A percentile compares a stretch with the other conserved stretches of the same genome.
Evolutionary conservation across 2,113 vertebrate species (phyloP).

Genomic region (Nansenia antarctica): DNA sequence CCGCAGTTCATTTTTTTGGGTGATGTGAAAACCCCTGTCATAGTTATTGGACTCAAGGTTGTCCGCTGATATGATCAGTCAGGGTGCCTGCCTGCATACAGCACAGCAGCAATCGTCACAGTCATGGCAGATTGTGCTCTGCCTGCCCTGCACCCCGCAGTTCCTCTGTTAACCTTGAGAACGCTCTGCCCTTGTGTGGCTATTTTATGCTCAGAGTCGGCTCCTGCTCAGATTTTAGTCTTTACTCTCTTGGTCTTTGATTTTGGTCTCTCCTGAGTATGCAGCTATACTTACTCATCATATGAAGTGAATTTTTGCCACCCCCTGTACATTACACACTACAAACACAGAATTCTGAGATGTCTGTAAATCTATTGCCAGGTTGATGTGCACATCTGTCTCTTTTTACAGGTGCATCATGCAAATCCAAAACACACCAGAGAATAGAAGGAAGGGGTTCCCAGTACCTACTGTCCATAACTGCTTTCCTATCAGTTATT

Average conservation of each 20-base stretch:
- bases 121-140: constrained; percentile 18
- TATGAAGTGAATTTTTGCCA: no score
- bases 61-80: constrained; percentile 27
- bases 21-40: not conserved
- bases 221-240: constrained; percentile 1
- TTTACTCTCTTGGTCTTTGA: not conserved
- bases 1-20: not conserved
- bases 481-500: not conserved
- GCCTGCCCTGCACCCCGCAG: constrained; percentile 4
- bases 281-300: no score
- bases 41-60: constrained; percentile 27
- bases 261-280: not conserved
- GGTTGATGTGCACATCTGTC: not conserved
- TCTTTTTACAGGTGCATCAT: not conserved
- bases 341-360: not conserved
- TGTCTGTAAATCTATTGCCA: not conserved
- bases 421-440: no score
- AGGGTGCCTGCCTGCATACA: not conserved
- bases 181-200: constrained; percentile 3
- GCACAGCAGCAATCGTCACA: constrained; percentile 20
- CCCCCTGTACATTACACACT: not conserved
- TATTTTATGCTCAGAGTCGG: not conserved
- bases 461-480: not conserved
- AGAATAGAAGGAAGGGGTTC: not conserved
- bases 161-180: constrained; percentile 35